Percentiles rank a stretch among this genome's conserved stretches.
Conservation (phyloP, 2,888 invertebrate species). For the Macrophya annulata region DNA sequence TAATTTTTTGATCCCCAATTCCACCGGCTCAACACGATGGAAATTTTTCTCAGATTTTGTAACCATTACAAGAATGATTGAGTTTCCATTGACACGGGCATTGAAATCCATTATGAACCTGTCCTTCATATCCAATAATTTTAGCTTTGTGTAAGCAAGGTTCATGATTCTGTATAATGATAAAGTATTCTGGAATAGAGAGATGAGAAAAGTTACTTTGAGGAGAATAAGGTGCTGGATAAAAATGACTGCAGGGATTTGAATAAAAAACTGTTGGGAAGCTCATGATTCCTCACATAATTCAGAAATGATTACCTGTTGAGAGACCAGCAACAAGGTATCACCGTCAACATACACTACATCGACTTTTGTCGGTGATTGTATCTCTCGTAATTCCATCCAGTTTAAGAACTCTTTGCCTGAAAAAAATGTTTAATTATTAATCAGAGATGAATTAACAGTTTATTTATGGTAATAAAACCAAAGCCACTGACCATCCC, state of each 20-base stretch:
- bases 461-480: background rate
- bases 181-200: slow-evolving; percentile 63
- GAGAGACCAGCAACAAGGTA: slow-evolving; percentile 67
- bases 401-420: slow-evolving; percentile 68
- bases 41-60: slow-evolving; percentile 56
- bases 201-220: slow-evolving; percentile 3
- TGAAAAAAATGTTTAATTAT: slow-evolving; percentile 55
- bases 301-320: slow-evolving; percentile 61
- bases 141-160: slow-evolving; percentile 56
- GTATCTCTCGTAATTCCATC: slow-evolving; percentile 65
- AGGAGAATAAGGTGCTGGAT: background rate
- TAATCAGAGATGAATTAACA: slow-evolving; percentile 14
- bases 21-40: slow-evolving; percentile 65
- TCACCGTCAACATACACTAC: slow-evolving; percentile 63
- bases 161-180: slow-evolving; percentile 67
- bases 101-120: slow-evolving; percentile 65
- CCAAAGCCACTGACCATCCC: slow-evolving; percentile 68
- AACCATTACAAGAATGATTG: slow-evolving; percentile 64
- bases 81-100: slow-evolving; percentile 58
- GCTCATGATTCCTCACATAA: background rate
- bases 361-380: slow-evolving; percentile 61
- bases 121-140: slow-evolving; percentile 58
- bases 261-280: background rate
- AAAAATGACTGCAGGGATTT: background rate
- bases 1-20: slow-evolving; percentile 57